Evolutionary conservation across 2,113 vertebrate genomes (phyloP).

Genomic region (Mormyrus iriodes): DNA sequence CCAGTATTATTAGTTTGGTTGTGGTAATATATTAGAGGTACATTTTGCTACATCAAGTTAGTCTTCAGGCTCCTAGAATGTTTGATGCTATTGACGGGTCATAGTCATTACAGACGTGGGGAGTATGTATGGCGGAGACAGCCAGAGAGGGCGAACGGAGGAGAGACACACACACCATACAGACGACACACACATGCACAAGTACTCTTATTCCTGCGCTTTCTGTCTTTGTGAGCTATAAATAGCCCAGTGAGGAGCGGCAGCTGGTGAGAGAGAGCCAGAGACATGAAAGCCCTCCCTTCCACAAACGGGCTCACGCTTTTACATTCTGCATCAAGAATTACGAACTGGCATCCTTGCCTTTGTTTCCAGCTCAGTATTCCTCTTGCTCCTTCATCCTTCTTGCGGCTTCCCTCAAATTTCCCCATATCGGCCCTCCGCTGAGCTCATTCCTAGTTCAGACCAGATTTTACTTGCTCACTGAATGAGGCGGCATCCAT

Average conservation of each 20-base stretch:
- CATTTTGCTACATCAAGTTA: background rate
- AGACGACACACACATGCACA: conserved; percentile 19
- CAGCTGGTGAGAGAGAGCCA: conserved; percentile 59
- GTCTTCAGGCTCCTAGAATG: background rate
- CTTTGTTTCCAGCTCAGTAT: conserved; percentile 6
- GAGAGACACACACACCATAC: conserved; percentile 26
- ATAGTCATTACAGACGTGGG: conserved; percentile 45
- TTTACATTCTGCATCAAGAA: conserved; percentile 29
- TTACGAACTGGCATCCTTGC: conserved; percentile 36
- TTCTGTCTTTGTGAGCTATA: conserved; percentile 53
- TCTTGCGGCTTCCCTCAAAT: conserved; percentile 26
- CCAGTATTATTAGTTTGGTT: background rate
- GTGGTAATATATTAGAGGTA: background rate
- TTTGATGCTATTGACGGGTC: conserved; percentile 49
- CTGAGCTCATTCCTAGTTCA: conserved; percentile 3
- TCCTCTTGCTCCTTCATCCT: conserved; percentile 33
- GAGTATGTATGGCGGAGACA: conserved; percentile 58
- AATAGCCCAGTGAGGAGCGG: conserved; percentile 60
- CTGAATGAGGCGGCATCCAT: background rate
- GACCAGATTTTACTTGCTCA: background rate
- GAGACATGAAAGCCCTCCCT: conserved; percentile 25
- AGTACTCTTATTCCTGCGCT: conserved; percentile 26
- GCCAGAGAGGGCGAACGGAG: conserved; percentile 37
- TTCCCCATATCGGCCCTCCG: conserved; percentile 35
- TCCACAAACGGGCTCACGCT: conserved; percentile 20